phyloP scores from a whole-genome alignment of 2,113 vertebrate genomes.

The Uria lomvia region DNA sequence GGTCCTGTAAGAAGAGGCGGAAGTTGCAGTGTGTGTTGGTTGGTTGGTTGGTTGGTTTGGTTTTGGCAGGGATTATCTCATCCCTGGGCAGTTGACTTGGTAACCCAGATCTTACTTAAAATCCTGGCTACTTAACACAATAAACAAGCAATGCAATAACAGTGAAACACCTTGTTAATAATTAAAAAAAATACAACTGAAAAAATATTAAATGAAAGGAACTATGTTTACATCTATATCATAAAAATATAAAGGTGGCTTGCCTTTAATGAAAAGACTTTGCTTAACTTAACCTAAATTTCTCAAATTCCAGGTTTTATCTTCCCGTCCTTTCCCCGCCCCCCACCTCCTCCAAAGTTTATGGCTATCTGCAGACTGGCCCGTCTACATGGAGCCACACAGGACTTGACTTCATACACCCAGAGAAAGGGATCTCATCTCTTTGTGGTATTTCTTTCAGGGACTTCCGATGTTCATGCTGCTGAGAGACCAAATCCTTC shows the following conservation, averaged over 20 bases:
- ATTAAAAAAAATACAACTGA: neutral
- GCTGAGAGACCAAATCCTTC: neutral
- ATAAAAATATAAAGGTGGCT: neutral
- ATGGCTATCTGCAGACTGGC: neutral
- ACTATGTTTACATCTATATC: neutral
- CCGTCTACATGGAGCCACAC: neutral
- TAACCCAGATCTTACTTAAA: neutral
- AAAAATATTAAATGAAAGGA: neutral
- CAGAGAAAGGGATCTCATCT: neutral
- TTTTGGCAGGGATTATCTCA: neutral
- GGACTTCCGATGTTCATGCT: neutral
- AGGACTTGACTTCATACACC: neutral
- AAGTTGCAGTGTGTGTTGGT: neutral
- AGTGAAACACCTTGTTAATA: neutral
- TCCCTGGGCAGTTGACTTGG: neutral
- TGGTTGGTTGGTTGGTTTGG: neutral
- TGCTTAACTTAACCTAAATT: neutral
- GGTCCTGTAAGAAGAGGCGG: neutral
- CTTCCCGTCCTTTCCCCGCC: neutral
- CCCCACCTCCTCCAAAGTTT: neutral
- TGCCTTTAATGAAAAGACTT: neutral
- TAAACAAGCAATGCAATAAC: neutral
- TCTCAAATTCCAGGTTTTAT: neutral
- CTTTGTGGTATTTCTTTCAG: neutral
- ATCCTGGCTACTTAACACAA: neutral